Conservation (phyloP, 2,797 vertebrate genomes). For the Catamblyrhynchus diadema region DNA sequence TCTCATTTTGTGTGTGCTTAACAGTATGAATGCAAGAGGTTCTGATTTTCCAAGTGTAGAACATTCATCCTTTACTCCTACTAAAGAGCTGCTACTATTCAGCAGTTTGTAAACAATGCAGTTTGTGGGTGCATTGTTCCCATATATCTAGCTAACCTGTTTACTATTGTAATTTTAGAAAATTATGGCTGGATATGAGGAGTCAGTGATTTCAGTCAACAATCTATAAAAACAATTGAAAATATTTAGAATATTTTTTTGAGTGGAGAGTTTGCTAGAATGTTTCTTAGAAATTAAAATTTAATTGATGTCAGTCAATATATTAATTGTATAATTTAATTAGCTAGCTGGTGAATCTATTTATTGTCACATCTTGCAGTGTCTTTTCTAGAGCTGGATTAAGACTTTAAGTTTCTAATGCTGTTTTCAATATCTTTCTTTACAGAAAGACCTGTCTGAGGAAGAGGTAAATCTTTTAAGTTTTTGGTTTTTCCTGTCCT, state of each 20-base stretch:
- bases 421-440: constrained; percentile 47
- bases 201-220: not conserved
- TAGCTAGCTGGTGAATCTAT: not conserved
- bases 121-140: not conserved
- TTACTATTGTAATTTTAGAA: not conserved
- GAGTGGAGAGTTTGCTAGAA: not conserved
- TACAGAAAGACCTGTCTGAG: constrained; percentile 83
- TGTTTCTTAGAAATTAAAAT: not conserved
- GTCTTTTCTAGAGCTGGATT: not conserved
- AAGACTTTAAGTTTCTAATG: not conserved
- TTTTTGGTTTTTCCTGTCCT: not conserved
- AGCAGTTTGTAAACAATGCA: not conserved
- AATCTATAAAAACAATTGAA: not conserved
- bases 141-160: not conserved
- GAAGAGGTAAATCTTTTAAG: constrained; percentile 80
- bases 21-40: not conserved
- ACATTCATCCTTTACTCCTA: not conserved
- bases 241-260: not conserved
- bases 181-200: not conserved
- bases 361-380: not conserved
- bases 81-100: not conserved
- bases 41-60: not conserved
- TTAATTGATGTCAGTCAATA: not conserved
- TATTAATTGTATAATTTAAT: not conserved
- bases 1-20: not conserved